Percentiles rank a stretch among this genome's conserved stretches.
Conservation (phyloP, 2,113 vertebrate species). For the Isichthys henryi region DNA sequence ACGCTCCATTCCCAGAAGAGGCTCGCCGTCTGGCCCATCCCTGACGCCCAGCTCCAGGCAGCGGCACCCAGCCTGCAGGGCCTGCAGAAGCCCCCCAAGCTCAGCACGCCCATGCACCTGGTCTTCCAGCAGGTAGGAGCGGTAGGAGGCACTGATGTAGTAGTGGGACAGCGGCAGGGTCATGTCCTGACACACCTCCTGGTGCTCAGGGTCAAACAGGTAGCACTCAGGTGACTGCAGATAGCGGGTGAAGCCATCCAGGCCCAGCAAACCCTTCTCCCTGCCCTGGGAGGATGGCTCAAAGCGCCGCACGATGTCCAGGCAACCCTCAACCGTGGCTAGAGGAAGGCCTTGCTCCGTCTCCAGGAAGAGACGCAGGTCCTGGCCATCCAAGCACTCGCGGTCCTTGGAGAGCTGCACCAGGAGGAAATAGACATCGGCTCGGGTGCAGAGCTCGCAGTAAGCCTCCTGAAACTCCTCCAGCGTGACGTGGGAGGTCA, state of each 20-base stretch:
- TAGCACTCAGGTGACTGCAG: conserved; percentile 89
- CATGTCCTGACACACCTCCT: conserved; percentile 89
- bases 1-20: conserved; percentile 81
- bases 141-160: conserved; percentile 91
- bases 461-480: conserved; percentile 95
- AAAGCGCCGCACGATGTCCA: conserved; percentile 79
- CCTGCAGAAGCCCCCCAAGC: conserved; percentile 79
- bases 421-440: conserved; percentile 92
- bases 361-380: conserved; percentile 90
- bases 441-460: conserved; percentile 89
- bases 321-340: conserved; percentile 82
- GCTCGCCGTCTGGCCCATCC: conserved; percentile 84
- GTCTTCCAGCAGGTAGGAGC: conserved; percentile 89
- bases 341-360: conserved; percentile 85
- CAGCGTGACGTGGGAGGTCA: conserved; percentile 85
- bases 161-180: conserved; percentile 89
- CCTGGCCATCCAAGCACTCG: conserved; percentile 87
- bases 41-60: conserved; percentile 89
- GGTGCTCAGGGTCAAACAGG: conserved; percentile 88
- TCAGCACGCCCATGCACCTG: conserved; percentile 85
- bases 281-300: conserved; percentile 82
- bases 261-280: conserved; percentile 78
- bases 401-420: conserved; percentile 97
- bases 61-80: conserved; percentile 81
- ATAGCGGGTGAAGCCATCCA: conserved; percentile 91